These are phyloP conservation scores for Otolemur garnettii DNA, from an alignment of 2,113 vertebrate species.

Conservation along the genomic window DNA sequence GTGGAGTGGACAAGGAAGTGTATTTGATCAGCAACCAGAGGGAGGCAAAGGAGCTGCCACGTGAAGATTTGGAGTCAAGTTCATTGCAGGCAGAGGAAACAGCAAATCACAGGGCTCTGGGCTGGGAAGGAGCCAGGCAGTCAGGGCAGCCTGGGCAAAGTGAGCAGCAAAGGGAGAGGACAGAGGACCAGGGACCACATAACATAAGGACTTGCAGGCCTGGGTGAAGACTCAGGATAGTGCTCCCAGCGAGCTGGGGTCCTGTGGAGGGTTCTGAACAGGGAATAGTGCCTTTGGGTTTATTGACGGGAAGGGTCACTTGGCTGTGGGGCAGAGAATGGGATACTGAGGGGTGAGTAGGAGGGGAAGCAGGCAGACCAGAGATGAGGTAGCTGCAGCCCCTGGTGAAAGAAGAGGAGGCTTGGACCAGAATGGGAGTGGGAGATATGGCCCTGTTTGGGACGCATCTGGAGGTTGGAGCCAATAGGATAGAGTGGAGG, in stretches of 20 bases:
- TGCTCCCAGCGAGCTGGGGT: background rate
- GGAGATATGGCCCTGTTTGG: background rate
- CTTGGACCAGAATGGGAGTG: background rate
- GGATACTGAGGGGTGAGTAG: background rate
- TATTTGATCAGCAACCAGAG: background rate
- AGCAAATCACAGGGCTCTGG: accelerated
- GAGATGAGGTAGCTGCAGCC: background rate
- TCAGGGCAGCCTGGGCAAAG: background rate
- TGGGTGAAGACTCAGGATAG: background rate
- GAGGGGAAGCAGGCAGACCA: background rate
- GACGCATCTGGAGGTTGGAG: background rate
- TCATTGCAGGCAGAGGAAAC: background rate
- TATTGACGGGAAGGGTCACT: accelerated
- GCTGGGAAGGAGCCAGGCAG: background rate
- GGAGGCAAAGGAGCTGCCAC: background rate
- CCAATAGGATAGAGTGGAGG: background rate
- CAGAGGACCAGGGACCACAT: accelerated
- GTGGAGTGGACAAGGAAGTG: background rate
- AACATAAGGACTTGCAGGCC: background rate
- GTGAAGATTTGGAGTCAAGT: background rate
- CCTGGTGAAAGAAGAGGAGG: background rate
- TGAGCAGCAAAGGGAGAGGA: no score
- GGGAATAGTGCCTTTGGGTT: accelerated
- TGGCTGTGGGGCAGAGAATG: background rate
- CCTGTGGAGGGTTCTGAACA: background rate